A percentile compares a stretch with the other conserved stretches of the same genome.
Evolutionary conservation across 2,797 vertebrate genomes (phyloP).

Genomic region (Macropus fuliginosus): DNA sequence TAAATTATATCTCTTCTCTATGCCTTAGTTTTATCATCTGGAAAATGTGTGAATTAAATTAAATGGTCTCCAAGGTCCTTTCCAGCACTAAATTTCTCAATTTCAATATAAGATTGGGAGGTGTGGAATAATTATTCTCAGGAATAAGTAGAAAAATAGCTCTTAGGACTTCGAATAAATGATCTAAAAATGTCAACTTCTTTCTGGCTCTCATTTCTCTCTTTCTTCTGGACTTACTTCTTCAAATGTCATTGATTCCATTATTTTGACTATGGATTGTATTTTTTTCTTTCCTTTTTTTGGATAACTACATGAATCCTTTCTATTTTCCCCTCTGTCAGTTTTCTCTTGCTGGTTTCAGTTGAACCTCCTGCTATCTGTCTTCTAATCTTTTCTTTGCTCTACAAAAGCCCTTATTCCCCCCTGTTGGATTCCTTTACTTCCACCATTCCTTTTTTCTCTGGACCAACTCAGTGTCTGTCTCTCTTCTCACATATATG

Average conservation of each 20-base stretch:
- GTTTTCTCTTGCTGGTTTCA: background rate
- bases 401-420: slow-evolving; percentile 27
- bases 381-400: background rate
- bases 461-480: slow-evolving; percentile 1
- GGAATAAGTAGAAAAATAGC: background rate
- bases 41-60: background rate
- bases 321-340: slow-evolving; percentile 28
- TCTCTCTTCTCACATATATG: background rate
- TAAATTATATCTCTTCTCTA: background rate
- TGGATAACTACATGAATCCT: background rate
- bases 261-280: background rate
- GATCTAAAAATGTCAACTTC: background rate
- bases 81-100: background rate
- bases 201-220: background rate
- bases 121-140: background rate
- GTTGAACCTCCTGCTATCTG: background rate
- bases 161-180: background rate
- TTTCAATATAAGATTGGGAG: background rate
- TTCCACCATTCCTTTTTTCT: slow-evolving; percentile 21
- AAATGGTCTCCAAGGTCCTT: background rate
- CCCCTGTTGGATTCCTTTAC: slow-evolving; percentile 19
- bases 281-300: background rate
- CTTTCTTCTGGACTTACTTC: slow-evolving; percentile 11
- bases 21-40: background rate
- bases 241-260: background rate